These are phyloP conservation scores for Hippocampus mohnikei DNA, from an alignment of 2,113 vertebrate genomes.

Conservation along the genomic window DNA sequence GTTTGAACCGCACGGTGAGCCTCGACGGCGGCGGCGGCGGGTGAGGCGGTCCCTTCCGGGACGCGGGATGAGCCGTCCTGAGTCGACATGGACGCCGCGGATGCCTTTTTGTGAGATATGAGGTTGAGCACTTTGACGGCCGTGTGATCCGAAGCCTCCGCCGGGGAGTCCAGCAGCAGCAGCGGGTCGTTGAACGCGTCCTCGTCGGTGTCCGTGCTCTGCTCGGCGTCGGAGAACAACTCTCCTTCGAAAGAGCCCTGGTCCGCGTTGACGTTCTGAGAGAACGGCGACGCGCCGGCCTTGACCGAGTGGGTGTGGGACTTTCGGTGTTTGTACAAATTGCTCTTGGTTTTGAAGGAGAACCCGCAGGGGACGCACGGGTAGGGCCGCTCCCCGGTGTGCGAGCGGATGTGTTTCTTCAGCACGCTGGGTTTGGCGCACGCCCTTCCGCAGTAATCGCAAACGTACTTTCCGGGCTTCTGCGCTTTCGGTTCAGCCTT, in stretches of 20 bases:
- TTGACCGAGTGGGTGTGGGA: conserved; percentile 97
- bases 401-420: conserved; percentile 97
- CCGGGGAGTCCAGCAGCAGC: conserved; percentile 68
- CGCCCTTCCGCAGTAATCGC: conserved; percentile 94
- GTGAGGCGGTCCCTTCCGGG: conserved; percentile 77
- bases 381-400: conserved; percentile 94
- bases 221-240: conserved; percentile 92
- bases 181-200: conserved; percentile 79
- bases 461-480: conserved; percentile 96
- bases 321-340: conserved; percentile 98
- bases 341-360: conserved; percentile 99
- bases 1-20: conserved; percentile 82
- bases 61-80: conserved; percentile 79
- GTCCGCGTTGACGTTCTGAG: conserved; percentile 80
- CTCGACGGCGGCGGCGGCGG: conserved; percentile 73
- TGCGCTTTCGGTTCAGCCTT: conserved; percentile 92
- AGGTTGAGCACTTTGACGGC: conserved; percentile 89
- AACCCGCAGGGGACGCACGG: conserved; percentile 96
- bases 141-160: conserved; percentile 79
- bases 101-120: conserved; percentile 85
- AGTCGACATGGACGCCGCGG: conserved; percentile 65
- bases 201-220: conserved; percentile 96
- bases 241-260: conserved; percentile 87
- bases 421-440: conserved; percentile 99
- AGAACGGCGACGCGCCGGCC: conserved; percentile 87